Conservation (phyloP, 23 tunicate species). For the Ciona savignyi region DNA sequence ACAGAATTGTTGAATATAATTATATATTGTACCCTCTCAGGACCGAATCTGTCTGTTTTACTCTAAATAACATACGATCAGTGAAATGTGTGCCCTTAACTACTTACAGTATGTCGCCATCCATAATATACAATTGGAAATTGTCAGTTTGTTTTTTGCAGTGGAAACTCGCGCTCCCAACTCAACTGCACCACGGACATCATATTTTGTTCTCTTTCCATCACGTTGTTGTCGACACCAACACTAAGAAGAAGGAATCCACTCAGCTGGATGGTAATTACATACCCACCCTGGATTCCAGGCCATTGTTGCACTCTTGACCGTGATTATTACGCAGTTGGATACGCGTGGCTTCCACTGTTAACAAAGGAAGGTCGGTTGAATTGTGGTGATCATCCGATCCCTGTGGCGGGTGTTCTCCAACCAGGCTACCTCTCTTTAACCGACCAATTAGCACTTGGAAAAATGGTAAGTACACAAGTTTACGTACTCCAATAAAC, state of each 20-base stretch:
- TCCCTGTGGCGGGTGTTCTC: conserved; percentile 60
- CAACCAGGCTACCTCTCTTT: conserved; percentile 59
- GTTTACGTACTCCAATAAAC: background rate
- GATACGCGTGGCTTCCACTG: conserved; percentile 83
- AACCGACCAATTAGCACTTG: conserved; percentile 24
- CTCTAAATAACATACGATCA: too few relatives aligned
- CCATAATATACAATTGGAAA: too few relatives aligned
- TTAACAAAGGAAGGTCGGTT: conserved; percentile 80
- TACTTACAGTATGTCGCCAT: too few relatives aligned
- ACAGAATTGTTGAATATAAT: too few relatives aligned
- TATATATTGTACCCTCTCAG: too few relatives aligned
- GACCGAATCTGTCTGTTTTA: too few relatives aligned
- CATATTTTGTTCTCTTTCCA: conserved; percentile 78
- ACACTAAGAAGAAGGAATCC: conserved; percentile 71
- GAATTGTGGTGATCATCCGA: conserved; percentile 35
- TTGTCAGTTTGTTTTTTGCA: too few relatives aligned
- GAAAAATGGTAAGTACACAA: conserved; percentile 24
- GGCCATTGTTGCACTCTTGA: background rate
- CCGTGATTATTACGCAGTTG: conserved; percentile 33
- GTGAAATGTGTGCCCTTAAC: too few relatives aligned
- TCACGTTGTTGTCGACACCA: conserved; percentile 80
- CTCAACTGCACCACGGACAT: conserved; percentile 94
- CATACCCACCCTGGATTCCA: background rate
- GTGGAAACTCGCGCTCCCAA: conserved; percentile 85
- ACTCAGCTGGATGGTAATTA: conserved; percentile 46